Conservation (phyloP, 2,797 vertebrate genomes). For the Nannoperca australis region DNA sequence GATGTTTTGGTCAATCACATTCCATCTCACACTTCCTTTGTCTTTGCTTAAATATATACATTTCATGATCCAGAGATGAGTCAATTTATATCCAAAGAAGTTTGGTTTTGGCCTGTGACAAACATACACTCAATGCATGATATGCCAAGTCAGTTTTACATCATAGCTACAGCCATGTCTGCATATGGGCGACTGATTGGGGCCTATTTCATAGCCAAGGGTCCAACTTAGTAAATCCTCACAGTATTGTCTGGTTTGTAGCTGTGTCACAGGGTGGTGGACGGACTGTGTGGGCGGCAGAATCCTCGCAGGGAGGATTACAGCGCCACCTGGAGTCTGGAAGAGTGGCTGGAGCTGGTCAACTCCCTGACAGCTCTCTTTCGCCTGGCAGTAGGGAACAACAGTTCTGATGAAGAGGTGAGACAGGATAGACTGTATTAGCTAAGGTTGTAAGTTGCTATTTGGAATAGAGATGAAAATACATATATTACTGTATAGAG, state of each 20-base stretch:
- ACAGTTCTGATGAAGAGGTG: conserved; percentile 89
- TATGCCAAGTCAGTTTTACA: not conserved
- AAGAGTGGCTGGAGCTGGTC: conserved; percentile 89
- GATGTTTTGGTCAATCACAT: no score
- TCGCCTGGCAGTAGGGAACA: conserved; percentile 83
- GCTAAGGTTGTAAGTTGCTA: not conserved
- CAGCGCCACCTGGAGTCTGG: conserved; percentile 85
- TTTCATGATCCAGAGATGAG: no score
- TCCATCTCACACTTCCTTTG: no score
- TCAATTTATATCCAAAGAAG: not conserved
- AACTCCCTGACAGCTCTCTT: conserved; percentile 82
- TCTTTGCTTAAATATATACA: no score
- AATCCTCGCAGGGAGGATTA: conserved; percentile 87
- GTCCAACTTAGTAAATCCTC: not conserved
- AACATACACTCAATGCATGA: not conserved
- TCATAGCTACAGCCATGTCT: not conserved
- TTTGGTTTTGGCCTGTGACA: not conserved
- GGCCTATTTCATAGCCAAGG: not conserved
- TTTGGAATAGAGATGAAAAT: not conserved
- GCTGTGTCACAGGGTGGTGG: conserved; percentile 92
- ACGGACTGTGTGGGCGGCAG: conserved; percentile 91
- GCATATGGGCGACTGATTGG: not conserved
- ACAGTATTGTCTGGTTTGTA: conserved; percentile 56
- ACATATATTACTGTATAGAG: not conserved
- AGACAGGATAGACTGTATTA: not conserved